Evolutionary conservation across 2,113 vertebrate species (phyloP), one percentile per base, ranked within the genome.

Genomic region (Thalassoma bifasciatum): DNA sequence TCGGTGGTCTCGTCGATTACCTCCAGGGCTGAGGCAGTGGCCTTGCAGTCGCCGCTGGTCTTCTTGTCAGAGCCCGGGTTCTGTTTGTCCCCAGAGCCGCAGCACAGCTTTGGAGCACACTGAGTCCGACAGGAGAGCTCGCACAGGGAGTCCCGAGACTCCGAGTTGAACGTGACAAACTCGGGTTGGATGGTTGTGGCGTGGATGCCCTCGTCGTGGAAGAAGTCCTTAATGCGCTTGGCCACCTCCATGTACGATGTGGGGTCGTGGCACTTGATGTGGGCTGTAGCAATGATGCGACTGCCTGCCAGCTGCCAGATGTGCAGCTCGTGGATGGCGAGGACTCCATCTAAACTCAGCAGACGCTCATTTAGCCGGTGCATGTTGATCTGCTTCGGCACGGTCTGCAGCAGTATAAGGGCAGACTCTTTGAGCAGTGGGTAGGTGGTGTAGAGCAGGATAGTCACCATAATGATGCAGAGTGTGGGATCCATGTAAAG

Each of bases 111-210:
- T 80, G 96, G 91, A 19, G 98, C 97, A 44, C 98, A 99, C 92
- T 99, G 98, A 84, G 96, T 98, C 93, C 95, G 95, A 91, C 98
- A 99, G 77, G 97, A 97, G 10, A 99, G 94, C 91, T 98, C 97
- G 0, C 98, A 99, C 3, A 94, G 91, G 49, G 95, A 95, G 61
- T 95, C 92, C 0, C 94, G 95, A 0, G 95, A 95, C 72, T 95
- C 96, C 0, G 97, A 97, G 87, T 88, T 96, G 50, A 99, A 95
- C 0, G 95, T 97, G 92, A 96, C 95, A 40, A 99, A 99, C 87
- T 99, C 98, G 0, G 98, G 98, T 91, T 99, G 98, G 85, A 99
- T 98, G 90, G 98, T 99, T 5, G 98, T 99, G 38, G 98, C 98
- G 0, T 99, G 98, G 89, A 99, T 99, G 75, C 98, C 98, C 83